Conservation (phyloP, 2,888 invertebrate species). For the Tenthredo livida region DNA sequence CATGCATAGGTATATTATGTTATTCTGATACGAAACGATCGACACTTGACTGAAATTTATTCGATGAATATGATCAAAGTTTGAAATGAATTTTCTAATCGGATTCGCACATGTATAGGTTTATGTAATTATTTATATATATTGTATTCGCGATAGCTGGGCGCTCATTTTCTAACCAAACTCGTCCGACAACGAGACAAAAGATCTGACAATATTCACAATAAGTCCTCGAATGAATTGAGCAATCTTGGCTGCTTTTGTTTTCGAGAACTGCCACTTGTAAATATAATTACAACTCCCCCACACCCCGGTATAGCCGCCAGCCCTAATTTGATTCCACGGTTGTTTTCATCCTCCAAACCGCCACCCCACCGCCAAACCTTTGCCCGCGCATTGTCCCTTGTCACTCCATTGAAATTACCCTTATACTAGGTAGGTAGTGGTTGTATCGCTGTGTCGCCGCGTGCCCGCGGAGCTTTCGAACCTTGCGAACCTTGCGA, state of each 20-base stretch:
- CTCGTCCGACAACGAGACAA: constrained; percentile 59
- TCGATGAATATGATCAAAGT: background rate
- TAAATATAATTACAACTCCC: constrained; percentile 76
- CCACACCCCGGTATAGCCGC: constrained; percentile 55
- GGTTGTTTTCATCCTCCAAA: constrained; percentile 74
- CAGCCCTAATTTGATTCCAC: constrained; percentile 76
- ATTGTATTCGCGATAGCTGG: background rate
- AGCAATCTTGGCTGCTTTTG: constrained; percentile 76
- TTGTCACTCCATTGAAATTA: constrained; percentile 78
- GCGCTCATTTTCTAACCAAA: constrained; percentile 49
- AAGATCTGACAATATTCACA: constrained; percentile 60
- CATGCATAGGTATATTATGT: background rate
- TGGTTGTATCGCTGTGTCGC: constrained; percentile 55
- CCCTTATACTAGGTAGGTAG: constrained; percentile 66
- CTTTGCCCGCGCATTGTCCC: constrained; percentile 75
- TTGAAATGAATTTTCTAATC: constrained; percentile 30
- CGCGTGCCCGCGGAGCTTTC: constrained; percentile 56
- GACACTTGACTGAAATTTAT: background rate
- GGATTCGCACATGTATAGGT: background rate
- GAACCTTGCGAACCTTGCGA: constrained; percentile 46
- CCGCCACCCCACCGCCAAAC: constrained; percentile 59
- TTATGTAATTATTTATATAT: too few relatives aligned
- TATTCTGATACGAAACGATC: background rate
- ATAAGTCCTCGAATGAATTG: constrained; percentile 74
- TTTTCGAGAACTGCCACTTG: constrained; percentile 76